These are phyloP conservation scores for Hydrozoanthus tunicans DNA, from an alignment of 64 coral and sea anemone genomes.

Conservation along the genomic window DNA sequence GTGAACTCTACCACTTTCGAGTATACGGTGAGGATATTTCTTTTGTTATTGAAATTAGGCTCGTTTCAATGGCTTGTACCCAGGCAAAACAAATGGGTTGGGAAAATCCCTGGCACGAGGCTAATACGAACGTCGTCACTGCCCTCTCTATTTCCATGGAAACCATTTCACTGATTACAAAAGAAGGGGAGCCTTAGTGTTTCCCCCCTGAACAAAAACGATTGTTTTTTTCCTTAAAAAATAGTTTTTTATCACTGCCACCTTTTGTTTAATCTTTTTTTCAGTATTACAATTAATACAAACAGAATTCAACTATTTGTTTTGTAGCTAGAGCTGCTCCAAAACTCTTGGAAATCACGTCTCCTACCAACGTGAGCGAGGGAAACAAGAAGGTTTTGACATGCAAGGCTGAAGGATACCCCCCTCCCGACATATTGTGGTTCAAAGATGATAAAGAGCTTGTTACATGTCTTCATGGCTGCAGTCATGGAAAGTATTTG, in stretches of 20 bases:
- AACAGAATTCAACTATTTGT: not conserved
- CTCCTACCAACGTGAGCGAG: not conserved
- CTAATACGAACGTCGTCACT: too few relatives aligned
- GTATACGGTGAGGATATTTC: slow-evolving; percentile 8
- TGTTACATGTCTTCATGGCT: not conserved
- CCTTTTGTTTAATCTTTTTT: too few relatives aligned
- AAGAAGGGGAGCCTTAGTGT: too few relatives aligned
- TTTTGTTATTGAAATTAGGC: not conserved
- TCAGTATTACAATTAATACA: too few relatives aligned
- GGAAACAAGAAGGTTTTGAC: not conserved
- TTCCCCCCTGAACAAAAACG: too few relatives aligned
- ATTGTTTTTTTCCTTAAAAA: too few relatives aligned
- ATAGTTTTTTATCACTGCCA: too few relatives aligned
- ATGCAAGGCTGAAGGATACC: not conserved
- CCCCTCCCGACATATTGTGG: not conserved
- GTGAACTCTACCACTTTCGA: not conserved
- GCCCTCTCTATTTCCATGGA: too few relatives aligned
- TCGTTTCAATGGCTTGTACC: not conserved
- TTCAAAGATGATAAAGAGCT: slow-evolving; percentile 15
- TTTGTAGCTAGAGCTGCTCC: slow-evolving; percentile 15
- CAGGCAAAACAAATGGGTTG: too few relatives aligned
- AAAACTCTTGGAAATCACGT: not conserved
- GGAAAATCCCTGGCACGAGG: too few relatives aligned
- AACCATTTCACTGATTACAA: too few relatives aligned
- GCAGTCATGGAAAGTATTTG: not conserved